Conservation (phyloP, 2,888 invertebrate species). For the Tinea pellionella region DNA sequence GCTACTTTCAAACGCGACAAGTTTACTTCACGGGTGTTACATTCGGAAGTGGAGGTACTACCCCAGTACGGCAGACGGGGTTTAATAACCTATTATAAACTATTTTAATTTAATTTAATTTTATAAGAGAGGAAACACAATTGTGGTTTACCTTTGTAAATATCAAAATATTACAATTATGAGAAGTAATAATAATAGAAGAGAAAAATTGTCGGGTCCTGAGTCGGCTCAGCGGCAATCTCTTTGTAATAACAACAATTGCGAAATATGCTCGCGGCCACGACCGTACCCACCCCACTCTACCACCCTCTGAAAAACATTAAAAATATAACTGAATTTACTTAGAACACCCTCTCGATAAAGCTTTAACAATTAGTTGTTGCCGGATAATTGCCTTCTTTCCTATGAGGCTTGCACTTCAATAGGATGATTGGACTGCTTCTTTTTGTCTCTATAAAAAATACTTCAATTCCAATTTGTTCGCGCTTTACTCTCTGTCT, state of each 20-base stretch:
- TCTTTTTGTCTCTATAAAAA: constrained; percentile 29
- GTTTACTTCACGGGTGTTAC: too few relatives aligned
- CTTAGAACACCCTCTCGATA: constrained; percentile 41
- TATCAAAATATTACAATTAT: constrained; percentile 30
- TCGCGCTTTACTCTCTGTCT: not conserved
- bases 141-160: not conserved
- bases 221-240: constrained; percentile 58
- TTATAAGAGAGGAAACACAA: too few relatives aligned
- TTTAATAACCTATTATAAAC: too few relatives aligned
- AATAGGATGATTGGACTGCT: constrained; percentile 49
- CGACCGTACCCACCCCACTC: constrained; percentile 30
- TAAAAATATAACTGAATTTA: constrained; percentile 53
- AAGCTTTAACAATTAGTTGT: constrained; percentile 60
- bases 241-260: constrained; percentile 69
- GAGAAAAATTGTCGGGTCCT: constrained; percentile 44
- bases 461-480: constrained; percentile 10
- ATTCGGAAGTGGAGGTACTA: too few relatives aligned
- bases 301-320: constrained; percentile 27
- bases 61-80: too few relatives aligned
- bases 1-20: too few relatives aligned
- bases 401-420: constrained; percentile 19
- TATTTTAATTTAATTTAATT: too few relatives aligned
- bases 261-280: constrained; percentile 52
- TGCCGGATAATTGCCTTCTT: constrained; percentile 4
- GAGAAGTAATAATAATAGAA: constrained; percentile 37